Percentiles rank a stretch among this genome's conserved stretches.
Evolutionary conservation across 2,888 invertebrate species (phyloP).

Genomic region (Cryptocheilus praepositus): DNA sequence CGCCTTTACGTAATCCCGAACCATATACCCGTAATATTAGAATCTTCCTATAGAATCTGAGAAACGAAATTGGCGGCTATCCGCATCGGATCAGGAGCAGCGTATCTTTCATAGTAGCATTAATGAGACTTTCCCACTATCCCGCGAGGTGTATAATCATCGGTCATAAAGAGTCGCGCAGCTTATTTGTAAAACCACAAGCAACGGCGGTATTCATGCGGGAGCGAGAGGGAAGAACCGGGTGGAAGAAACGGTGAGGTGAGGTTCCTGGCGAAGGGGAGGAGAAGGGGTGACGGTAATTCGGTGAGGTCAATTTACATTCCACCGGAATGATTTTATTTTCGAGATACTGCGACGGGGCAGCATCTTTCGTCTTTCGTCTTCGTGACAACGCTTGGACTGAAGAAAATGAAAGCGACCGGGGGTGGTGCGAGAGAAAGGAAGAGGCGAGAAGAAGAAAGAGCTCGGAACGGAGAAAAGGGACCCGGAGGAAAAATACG

Average conservation of each 20-base stretch:
- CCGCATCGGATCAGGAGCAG: background rate
- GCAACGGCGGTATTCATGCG: background rate
- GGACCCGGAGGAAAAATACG: background rate
- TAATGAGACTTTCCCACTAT: constrained; percentile 33
- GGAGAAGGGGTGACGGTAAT: constrained; percentile 9
- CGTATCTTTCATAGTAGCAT: constrained; percentile 4
- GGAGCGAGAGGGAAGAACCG: background rate
- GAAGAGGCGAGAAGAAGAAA: constrained; percentile 1
- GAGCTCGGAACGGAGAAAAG: background rate
- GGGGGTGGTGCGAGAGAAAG: background rate
- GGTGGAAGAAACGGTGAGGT: background rate
- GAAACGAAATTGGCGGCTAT: too few species aligned
- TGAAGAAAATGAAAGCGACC: constrained; percentile 32
- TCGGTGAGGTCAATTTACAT: constrained; percentile 46
- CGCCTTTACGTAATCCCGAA: too few species aligned
- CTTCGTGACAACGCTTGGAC: constrained; percentile 30
- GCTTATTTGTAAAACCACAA: constrained; percentile 35
- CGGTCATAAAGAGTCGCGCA: constrained; percentile 54
- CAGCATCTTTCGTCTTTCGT: background rate
- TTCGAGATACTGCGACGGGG: constrained; percentile 39
- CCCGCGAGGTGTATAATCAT: constrained; percentile 56
- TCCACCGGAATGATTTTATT: constrained; percentile 55
- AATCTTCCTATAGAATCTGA: too few species aligned
- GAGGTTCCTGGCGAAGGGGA: background rate
- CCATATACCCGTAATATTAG: too few species aligned